Base-by-base conservation (phyloP, 2,797 vertebrate species). In the Pipistrellus pipistrellus region DNA sequence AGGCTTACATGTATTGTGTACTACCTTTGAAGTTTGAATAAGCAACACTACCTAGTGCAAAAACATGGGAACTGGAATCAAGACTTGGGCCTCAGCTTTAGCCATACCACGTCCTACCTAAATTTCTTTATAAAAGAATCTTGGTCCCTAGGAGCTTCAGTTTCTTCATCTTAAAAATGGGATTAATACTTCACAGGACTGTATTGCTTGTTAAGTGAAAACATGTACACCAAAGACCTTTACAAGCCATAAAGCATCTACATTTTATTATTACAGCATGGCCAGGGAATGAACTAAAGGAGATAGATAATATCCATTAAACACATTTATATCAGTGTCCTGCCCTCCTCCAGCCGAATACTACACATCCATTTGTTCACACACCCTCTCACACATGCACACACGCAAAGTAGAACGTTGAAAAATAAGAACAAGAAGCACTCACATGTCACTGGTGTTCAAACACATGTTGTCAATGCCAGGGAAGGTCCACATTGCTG, bases 401-500 rank as follows among this genome's bases (percentile, higher is more conserved):
- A 6, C 3, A 73, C 15, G 44, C 30, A 83, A 51, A 51, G 11
- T 21, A 18, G 27, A 64, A 78, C 41, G 8, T 1, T 66, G 55
- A 15, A 20, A 15, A 71, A 71, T 41, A 86, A 81, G 57, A 2
- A 4, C 9, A 62, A 86, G 48, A 91, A 75, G 15, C 83, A 98
- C 98, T 98, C 97, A 98, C 98, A 38, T 94, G 30, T 98, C 97
- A 95, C 98, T 97, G 59, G 97, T 95, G 11, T 98, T 96, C 93
- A 99, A 96, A 97, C 99, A 99, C 3, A 94, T 81, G 55, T 98
- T 99, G 98, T 99, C 99, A 0, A 99, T 98, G 95, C 99, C 99
- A 41, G 99, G 99, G 98, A 98, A 99, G 85, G 98, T 98, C 98
- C 99, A 98, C 99, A 99, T 98, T 0, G 98, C 96, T 84, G 99